Conservation (phyloP, 1,140 invertebrate genomes). For the Diabrotica virgifera region DNA sequence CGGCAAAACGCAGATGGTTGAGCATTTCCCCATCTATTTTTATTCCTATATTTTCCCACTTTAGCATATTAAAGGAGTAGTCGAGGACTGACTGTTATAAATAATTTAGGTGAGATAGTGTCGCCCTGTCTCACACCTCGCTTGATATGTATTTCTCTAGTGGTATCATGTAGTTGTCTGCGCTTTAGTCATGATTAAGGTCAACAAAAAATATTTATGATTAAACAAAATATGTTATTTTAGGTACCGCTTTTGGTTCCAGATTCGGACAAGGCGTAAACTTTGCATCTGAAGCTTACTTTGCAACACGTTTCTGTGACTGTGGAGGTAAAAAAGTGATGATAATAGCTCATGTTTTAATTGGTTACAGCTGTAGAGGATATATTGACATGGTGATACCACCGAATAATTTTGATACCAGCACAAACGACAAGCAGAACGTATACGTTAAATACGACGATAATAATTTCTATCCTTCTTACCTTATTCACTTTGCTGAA, state of each 20-base stretch:
- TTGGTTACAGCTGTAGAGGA: constrained; percentile 21
- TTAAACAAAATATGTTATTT: too few relatives aligned
- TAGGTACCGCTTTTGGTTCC: constrained; percentile 15
- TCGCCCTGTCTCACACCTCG: too few relatives aligned
- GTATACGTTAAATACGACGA: constrained; percentile 37
- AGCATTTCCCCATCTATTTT: too few relatives aligned
- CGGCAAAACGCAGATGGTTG: too few relatives aligned
- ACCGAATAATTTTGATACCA: constrained; percentile 23
- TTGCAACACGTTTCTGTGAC: constrained; percentile 26
- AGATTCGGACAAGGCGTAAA: constrained; percentile 32
- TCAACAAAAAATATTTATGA: too few relatives aligned
- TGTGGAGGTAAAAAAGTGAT: constrained; percentile 21
- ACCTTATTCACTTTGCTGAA: constrained; percentile 28
- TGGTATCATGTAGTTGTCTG: too few relatives aligned
- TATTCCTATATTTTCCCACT: too few relatives aligned
- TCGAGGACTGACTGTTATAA: too few relatives aligned
- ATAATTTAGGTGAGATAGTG: too few relatives aligned
- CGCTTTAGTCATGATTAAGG: too few relatives aligned
- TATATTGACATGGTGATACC: constrained; percentile 19
- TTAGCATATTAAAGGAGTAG: too few relatives aligned
- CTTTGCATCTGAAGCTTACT: constrained; percentile 25
- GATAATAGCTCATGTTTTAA: constrained; percentile 26
- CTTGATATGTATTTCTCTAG: too few relatives aligned
- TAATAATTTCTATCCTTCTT: constrained; percentile 29
- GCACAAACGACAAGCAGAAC: constrained; percentile 24